Conservation (phyloP, 2,797 vertebrate genomes). For the Bovichtus diacanthus region DNA sequence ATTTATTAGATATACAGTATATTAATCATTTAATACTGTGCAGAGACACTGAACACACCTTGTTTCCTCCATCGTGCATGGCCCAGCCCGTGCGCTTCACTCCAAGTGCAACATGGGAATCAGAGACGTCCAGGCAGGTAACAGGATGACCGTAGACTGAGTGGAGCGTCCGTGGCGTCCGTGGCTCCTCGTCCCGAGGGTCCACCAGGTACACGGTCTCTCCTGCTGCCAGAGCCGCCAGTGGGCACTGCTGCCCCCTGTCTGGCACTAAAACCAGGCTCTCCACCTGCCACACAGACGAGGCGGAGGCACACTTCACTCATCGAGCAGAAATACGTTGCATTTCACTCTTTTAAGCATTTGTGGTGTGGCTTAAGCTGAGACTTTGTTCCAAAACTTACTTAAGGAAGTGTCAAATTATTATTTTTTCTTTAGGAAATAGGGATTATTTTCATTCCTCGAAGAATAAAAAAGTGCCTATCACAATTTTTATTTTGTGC, state of each 20-base stretch:
- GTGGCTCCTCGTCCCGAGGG: conserved; percentile 79
- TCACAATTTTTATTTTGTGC: background rate
- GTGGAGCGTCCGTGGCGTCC: conserved; percentile 85
- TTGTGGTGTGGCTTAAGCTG: background rate
- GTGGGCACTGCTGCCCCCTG: conserved; percentile 80
- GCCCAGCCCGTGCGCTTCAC: conserved; percentile 93
- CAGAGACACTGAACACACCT: conserved; percentile 83
- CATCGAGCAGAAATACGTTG: too few relatives aligned
- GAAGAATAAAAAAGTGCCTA: background rate
- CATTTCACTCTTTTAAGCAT: background rate
- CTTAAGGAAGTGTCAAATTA: background rate
- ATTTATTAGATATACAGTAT: background rate
- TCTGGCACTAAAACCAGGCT: conserved; percentile 79
- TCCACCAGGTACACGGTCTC: conserved; percentile 90
- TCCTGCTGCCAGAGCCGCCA: conserved; percentile 86
- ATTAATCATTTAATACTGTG: too few relatives aligned
- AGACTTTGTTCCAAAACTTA: background rate
- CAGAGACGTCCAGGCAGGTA: conserved; percentile 91
- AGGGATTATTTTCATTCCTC: background rate
- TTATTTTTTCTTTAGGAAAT: background rate
- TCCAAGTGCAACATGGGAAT: conserved; percentile 88
- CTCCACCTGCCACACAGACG: conserved; percentile 58
- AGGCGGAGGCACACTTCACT: background rate
- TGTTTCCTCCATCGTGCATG: conserved; percentile 93
- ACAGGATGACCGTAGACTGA: conserved; percentile 92